Percentiles rank a stretch among this genome's conserved stretches.
phyloP scores from a whole-genome alignment of 2,113 vertebrate genomes.

The Bubo blakistoni region DNA sequence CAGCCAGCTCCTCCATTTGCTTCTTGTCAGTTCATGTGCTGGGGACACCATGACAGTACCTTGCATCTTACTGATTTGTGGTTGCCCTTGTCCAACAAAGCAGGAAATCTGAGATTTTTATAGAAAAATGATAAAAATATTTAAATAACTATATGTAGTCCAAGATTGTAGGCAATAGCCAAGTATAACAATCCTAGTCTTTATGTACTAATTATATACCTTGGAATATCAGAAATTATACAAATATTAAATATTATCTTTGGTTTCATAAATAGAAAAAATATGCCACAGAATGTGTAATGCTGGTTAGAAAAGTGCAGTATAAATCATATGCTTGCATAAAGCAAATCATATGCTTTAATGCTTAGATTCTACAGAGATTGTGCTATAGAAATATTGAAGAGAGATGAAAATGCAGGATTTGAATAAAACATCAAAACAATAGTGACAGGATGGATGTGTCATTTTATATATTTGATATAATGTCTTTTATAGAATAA shows the following conservation, averaged over 20 bases:
- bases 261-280: neutral
- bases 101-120: neutral
- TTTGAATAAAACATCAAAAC: constrained; percentile 43
- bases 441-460: neutral
- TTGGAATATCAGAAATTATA: neutral
- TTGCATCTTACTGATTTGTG: neutral
- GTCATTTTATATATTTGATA: neutral
- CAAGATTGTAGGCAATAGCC: neutral
- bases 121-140: neutral
- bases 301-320: neutral
- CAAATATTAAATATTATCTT: neutral
- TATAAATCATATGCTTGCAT: neutral
- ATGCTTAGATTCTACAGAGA: neutral
- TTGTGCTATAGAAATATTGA: neutral
- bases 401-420: neutral
- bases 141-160: neutral
- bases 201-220: neutral
- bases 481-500: neutral
- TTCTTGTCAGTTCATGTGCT: neutral
- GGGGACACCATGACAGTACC: neutral
- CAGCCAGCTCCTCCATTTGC: neutral
- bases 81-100: neutral
- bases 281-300: neutral
- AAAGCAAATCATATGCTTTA: neutral
- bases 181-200: neutral